These are phyloP conservation scores for Embidobia sp. DNA, from an alignment of 2,888 invertebrate genomes.

Conservation along the genomic window DNA sequence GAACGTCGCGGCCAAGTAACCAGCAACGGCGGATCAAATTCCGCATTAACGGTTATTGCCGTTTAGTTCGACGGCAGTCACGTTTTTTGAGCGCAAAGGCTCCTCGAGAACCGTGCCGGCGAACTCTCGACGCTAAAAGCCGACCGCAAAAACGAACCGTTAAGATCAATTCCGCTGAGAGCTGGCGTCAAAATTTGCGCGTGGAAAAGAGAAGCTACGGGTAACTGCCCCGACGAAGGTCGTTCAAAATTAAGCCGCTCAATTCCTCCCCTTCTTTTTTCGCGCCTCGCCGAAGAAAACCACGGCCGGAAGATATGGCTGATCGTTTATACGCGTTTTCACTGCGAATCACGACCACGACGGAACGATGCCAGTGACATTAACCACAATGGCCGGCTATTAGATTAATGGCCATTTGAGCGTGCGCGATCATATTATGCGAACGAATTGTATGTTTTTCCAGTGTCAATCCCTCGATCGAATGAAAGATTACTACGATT, in stretches of 20 bases:
- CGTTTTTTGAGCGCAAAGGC: conserved; percentile 31
- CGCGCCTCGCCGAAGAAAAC: conserved; percentile 16
- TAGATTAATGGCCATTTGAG: conserved; percentile 59
- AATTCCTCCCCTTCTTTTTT: conserved; percentile 28
- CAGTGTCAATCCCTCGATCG: conserved; percentile 44
- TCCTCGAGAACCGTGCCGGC: conserved; percentile 16
- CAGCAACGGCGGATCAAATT: conserved; percentile 17
- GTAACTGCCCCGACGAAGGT: too few relatives aligned
- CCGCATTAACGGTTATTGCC: conserved; percentile 21
- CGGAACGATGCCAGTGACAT: conserved; percentile 51
- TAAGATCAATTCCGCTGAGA: conserved; percentile 36
- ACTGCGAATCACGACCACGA: conserved; percentile 40
- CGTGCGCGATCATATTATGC: conserved; percentile 52
- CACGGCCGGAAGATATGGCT: conserved; percentile 30
- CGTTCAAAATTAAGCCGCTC: conserved; percentile 30
- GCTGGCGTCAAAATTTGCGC: neutral
- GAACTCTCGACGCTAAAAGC: conserved; percentile 48
- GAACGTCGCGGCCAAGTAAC: neutral
- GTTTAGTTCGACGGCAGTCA: conserved; percentile 18
- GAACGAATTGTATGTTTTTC: conserved; percentile 49
- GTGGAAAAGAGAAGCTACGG: too few relatives aligned
- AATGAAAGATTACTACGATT: conserved; percentile 48
- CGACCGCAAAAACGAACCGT: conserved; percentile 39
- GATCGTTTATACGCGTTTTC: conserved; percentile 57
- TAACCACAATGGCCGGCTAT: conserved; percentile 55